phyloP scores from a whole-genome alignment of 2,113 vertebrate species.

The Lepidothrix coronata region DNA sequence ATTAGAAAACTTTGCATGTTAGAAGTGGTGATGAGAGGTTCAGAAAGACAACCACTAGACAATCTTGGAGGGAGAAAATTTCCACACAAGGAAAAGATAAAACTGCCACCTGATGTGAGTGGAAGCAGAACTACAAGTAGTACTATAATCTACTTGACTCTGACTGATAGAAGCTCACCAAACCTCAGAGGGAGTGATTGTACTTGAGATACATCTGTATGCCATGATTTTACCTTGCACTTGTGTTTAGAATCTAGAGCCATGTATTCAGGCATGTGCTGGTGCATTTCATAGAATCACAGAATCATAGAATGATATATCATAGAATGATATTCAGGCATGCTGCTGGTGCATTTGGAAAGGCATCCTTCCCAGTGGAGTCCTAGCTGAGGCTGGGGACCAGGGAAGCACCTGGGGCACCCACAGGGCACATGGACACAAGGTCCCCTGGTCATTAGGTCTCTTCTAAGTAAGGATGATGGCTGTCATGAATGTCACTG shows the following conservation, averaged over 20 bases:
- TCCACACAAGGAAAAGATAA: neutral
- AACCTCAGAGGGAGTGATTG: neutral
- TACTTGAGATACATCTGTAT: neutral
- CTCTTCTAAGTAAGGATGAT: neutral
- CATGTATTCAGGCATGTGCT: accelerated
- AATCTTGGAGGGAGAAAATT: neutral
- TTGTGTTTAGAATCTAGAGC: neutral
- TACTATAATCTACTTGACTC: neutral
- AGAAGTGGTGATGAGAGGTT: neutral
- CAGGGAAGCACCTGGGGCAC: neutral
- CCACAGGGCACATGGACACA: accelerated
- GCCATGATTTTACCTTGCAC: neutral
- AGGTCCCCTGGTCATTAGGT: too few species aligned
- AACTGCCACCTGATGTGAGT: neutral
- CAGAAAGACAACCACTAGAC: neutral
- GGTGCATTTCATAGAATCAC: neutral
- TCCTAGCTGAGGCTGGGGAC: neutral
- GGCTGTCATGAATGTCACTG: neutral
- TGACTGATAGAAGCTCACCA: neutral
- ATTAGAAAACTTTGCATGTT: neutral
- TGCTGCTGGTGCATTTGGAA: neutral
- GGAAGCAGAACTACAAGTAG: neutral
- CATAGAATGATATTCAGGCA: too few species aligned
- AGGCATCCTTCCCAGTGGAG: accelerated
- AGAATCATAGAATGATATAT: too few species aligned